Conservation (phyloP, 1,140 invertebrate species). For the Drosophila willistoni region DNA sequence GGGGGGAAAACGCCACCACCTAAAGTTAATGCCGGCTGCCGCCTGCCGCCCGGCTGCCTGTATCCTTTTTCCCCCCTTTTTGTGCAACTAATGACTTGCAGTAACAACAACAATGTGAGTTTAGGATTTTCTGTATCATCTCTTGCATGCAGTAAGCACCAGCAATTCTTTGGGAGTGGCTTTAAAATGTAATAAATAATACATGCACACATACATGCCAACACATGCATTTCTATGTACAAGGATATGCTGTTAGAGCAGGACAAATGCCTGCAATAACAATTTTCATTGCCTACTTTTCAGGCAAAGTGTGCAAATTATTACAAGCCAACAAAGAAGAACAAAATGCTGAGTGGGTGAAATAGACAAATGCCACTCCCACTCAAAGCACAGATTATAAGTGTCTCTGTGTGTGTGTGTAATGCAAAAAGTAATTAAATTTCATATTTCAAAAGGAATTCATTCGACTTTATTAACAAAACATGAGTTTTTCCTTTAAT, state of each 20-base stretch:
- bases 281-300: constrained; percentile 74
- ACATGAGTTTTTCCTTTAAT: background rate
- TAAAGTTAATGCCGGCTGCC: constrained; percentile 14
- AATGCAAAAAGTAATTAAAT: constrained; percentile 32
- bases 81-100: constrained; percentile 25
- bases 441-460: constrained; percentile 31
- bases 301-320: constrained; percentile 52
- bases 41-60: constrained; percentile 29
- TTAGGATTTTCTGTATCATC: constrained; percentile 41
- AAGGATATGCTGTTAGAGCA: constrained; percentile 3
- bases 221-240: background rate
- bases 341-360: background rate
- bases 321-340: constrained; percentile 30
- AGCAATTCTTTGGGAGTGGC: constrained; percentile 57
- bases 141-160: background rate
- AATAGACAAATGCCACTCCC: constrained; percentile 3
- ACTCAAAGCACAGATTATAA: no score
- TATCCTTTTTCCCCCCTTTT: background rate
- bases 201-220: constrained; percentile 14
- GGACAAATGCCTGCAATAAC: constrained; percentile 17
- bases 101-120: constrained; percentile 31
- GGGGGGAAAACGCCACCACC: constrained; percentile 7
- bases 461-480: constrained; percentile 1
- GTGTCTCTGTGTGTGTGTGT: background rate
- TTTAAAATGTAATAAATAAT: constrained; percentile 51